Evolutionary conservation across 2,797 vertebrate genomes (phyloP).

Genomic region (Trachops cirrhosus): DNA sequence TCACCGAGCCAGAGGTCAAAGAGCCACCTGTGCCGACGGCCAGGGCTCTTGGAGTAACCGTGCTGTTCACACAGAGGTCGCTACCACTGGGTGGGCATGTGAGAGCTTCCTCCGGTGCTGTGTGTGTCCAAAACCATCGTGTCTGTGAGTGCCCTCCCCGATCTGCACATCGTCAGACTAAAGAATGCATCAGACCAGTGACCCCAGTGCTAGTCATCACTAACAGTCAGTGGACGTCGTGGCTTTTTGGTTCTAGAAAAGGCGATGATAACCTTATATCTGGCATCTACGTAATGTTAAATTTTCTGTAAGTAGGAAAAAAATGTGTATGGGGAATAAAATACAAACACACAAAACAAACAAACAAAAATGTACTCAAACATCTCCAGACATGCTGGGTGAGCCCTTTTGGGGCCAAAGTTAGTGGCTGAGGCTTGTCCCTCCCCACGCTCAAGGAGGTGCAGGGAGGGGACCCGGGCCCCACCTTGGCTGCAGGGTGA

Average conservation of each 20-base stretch:
- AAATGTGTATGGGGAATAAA: not conserved
- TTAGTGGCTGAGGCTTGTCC: not conserved
- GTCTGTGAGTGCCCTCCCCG: not conserved
- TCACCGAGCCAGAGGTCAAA: not conserved
- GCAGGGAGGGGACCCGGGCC: too few relatives aligned
- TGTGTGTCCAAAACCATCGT: not conserved
- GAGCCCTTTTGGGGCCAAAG: not conserved
- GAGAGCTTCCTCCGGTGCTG: not conserved
- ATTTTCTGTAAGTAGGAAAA: not conserved
- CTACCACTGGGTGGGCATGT: not conserved
- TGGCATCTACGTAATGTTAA: not conserved
- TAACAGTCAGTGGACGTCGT: too few relatives aligned
- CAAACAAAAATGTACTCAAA: not conserved
- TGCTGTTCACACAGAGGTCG: not conserved
- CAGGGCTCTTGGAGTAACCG: not conserved
- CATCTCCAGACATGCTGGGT: not conserved
- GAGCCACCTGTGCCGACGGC: too few relatives aligned
- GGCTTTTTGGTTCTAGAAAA: not conserved
- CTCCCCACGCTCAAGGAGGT: rapidly evolving
- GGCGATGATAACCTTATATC: not conserved
- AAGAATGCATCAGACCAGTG: too few relatives aligned
- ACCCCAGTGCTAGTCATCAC: not conserved
- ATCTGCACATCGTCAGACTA: not conserved
- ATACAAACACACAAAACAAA: not conserved
- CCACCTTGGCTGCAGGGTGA: too few relatives aligned